Percentiles rank a stretch among this genome's conserved stretches.
These are phyloP conservation scores for Arremon aurantiirostris DNA, from an alignment of 2,797 vertebrate genomes.

Conservation along the genomic window DNA sequence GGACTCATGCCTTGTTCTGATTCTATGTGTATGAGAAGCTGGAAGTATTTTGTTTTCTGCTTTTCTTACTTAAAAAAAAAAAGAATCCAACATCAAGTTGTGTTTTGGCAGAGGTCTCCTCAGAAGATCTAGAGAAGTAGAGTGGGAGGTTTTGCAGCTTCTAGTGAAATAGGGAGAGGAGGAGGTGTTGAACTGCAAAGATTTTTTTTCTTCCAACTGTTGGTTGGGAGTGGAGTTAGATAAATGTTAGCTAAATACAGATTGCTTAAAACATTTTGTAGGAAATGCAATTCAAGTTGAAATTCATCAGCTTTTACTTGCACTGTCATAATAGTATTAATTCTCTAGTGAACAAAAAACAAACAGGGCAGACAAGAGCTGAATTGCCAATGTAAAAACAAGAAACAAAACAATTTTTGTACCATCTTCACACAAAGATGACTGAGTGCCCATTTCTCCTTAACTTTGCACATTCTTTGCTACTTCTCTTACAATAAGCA, in stretches of 20 bases:
- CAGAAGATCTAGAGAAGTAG: not conserved
- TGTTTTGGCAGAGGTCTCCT: constrained; percentile 52
- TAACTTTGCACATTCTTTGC: not conserved
- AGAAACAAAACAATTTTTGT: not conserved
- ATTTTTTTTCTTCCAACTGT: constrained; percentile 62
- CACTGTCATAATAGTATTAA: constrained; percentile 65
- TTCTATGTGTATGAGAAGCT: constrained; percentile 31
- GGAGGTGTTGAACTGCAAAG: constrained; percentile 58
- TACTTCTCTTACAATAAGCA: accelerated
- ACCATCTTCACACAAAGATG: not conserved
- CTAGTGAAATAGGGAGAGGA: constrained; percentile 40
- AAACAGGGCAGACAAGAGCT: constrained; percentile 40
- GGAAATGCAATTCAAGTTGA: constrained; percentile 35
- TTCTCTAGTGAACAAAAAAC: constrained; percentile 39
- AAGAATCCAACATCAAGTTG: not conserved
- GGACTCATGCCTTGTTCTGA: constrained; percentile 15
- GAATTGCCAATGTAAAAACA: constrained; percentile 1
- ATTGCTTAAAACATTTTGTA: constrained; percentile 36
- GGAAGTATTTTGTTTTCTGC: constrained; percentile 48
- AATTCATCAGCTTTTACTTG: constrained; percentile 59
- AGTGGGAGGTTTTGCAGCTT: constrained; percentile 62
- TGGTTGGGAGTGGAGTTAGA: constrained; percentile 48
- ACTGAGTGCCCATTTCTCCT: not conserved
- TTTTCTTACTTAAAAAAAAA: not conserved
- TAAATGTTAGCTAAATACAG: constrained; percentile 67